phyloP scores from a whole-genome alignment of 1,140 invertebrate genomes.

The Danaus plexippus region DNA sequence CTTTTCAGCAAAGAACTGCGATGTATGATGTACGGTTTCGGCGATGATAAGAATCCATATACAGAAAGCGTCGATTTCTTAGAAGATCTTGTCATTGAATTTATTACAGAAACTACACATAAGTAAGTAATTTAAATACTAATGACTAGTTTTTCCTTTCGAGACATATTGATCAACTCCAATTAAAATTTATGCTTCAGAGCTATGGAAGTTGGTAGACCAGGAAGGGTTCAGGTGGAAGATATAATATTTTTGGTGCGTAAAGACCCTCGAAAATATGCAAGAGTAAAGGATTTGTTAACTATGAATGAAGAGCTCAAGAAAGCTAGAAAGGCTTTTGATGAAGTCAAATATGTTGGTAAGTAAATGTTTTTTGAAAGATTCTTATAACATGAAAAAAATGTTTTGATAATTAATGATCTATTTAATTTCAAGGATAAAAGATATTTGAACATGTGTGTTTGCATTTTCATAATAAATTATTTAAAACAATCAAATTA shows the following conservation, averaged over 20 bases:
- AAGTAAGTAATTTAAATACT: slow-evolving; percentile 70
- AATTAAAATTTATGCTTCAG: slow-evolving; percentile 65
- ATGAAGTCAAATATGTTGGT: slow-evolving; percentile 95
- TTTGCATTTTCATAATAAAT: too few species aligned
- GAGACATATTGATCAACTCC: slow-evolving; percentile 2
- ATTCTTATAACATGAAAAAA: too few species aligned
- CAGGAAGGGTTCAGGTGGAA: slow-evolving; percentile 96
- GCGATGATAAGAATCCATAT: slow-evolving; percentile 99
- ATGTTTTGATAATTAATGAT: too few species aligned
- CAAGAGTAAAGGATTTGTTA: slow-evolving; percentile 96
- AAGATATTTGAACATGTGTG: too few species aligned
- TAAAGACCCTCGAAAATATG: slow-evolving; percentile 97
- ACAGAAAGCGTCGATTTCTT: slow-evolving; percentile 98
- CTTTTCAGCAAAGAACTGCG: slow-evolving; percentile 93
- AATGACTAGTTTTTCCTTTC: slow-evolving; percentile 4
- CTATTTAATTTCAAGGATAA: too few species aligned
- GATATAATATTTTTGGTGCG: slow-evolving; percentile 99
- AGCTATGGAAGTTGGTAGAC: slow-evolving; percentile 97
- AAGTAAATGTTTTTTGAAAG: slow-evolving; percentile 23
- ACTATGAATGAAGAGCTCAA: slow-evolving; percentile 99
- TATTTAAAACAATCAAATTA: too few species aligned
- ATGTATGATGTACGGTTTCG: slow-evolving; percentile 99
- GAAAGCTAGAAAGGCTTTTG: slow-evolving; percentile 98
- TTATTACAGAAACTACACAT: slow-evolving; percentile 94
- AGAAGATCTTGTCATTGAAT: slow-evolving; percentile 98